Evolutionary conservation across 2,888 invertebrate genomes (phyloP).

Genomic region (Xestia sexstrigata): DNA sequence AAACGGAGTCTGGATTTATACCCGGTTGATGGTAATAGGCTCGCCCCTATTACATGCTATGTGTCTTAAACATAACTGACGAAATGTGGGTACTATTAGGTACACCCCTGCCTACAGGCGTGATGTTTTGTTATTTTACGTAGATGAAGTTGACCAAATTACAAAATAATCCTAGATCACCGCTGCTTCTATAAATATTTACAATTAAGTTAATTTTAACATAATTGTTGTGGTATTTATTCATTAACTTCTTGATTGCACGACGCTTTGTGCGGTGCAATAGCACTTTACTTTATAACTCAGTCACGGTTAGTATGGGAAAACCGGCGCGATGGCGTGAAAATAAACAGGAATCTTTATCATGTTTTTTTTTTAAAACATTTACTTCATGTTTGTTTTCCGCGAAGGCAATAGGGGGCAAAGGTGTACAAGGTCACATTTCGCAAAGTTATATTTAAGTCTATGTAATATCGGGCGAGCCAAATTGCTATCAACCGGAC

Average conservation of each 20-base stretch:
- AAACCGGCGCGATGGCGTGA: constrained; percentile 4
- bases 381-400: not conserved
- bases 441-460: not conserved
- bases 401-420: not conserved
- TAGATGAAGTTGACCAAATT: not conserved
- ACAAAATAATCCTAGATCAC: not conserved
- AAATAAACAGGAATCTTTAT: not conserved
- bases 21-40: not conserved
- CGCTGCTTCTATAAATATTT: not conserved
- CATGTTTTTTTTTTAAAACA: not conserved
- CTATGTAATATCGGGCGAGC: not conserved
- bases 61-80: too few relatives aligned
- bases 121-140: not conserved
- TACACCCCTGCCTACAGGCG: too few relatives aligned
- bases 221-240: constrained; percentile 20
- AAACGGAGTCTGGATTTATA: not conserved
- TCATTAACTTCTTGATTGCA: constrained; percentile 32
- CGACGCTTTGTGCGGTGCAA: constrained; percentile 12
- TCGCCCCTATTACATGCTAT: not conserved
- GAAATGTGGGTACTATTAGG: too few relatives aligned
- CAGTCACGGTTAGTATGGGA: not conserved
- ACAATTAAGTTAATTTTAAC: constrained; percentile 7
- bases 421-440: not conserved
- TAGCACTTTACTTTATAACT: constrained; percentile 36
- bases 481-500: not conserved